Base-by-base conservation (phyloP, 1,140 invertebrate genomes). In the Epicauta chinensis region DNA sequence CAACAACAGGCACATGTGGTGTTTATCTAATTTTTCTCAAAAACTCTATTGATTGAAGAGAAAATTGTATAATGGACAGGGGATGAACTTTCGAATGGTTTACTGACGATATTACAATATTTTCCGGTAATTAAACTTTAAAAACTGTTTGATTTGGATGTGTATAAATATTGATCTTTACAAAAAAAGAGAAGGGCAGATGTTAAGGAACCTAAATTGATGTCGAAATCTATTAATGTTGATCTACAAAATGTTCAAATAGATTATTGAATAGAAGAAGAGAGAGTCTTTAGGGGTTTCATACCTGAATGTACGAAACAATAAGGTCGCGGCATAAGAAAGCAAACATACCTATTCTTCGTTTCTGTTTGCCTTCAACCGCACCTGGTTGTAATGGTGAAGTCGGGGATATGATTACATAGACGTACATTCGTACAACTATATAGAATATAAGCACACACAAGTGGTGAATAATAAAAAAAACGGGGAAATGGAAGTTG, bases 161-260 rank as follows among this genome's bases (percentile, higher is more conserved):
- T n/a, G 46, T 55, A 40, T 42, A 55, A 55, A 55, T 55, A 55
- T 55, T 55, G 47, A 51, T 55, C 45, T 40, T 55, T 34, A 38
- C 38, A 15, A 44, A 55, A 42, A 23, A 3, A 23, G 7, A 23
- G 23, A 55, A 55, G 23, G 36, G 42, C 53, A 55, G 53, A 51
- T 55, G 53, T 30, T 23, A 7, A 49, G 35, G 36, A 51, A 51
- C 32, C 44, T 49, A 50, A 55, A 55, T 39, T 23, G 50, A 17
- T 51, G 53, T 55, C 53, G 45, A 34, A 11, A 45, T 47, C 17
- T 45, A 55, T 55, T 55, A 55, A 36, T 36, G 39, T 23, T 23
- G 23, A 23, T 23, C 7, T 23, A 23, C n/a, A 23, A 23, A 23
- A 23, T 7, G 23, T 23, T 23, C 23, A 23, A 23, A 23, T 23